A percentile compares a stretch with the other conserved stretches of the same genome.
Evolutionary conservation across 2,888 invertebrate genomes (phyloP).

Genomic region (Lamproptera curius): DNA sequence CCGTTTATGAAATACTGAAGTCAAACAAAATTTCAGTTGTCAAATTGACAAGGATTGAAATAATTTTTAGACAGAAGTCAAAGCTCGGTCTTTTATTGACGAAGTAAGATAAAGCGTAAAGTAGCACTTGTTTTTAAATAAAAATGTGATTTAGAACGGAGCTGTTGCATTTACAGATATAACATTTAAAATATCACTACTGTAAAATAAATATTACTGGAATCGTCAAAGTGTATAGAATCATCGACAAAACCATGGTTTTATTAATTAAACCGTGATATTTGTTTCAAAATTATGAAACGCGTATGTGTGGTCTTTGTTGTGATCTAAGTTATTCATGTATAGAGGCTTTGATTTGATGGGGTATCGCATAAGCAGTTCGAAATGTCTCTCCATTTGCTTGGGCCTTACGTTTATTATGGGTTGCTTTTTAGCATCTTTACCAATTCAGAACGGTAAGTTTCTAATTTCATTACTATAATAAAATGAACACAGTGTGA

Average conservation of each 20-base stretch:
- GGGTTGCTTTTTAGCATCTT: constrained; percentile 66
- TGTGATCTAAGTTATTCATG: constrained; percentile 39
- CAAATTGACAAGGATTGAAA: neutral
- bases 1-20: neutral
- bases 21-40: neutral
- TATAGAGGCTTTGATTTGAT: constrained; percentile 50
- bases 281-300: constrained; percentile 31
- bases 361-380: constrained; percentile 56
- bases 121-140: neutral
- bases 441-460: constrained; percentile 62
- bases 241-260: constrained; percentile 1
- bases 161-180: neutral
- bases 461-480: no score
- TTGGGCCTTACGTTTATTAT: constrained; percentile 61
- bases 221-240: neutral
- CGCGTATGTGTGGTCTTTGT: constrained; percentile 27
- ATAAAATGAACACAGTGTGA: no score
- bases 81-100: no score
- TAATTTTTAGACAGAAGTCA: neutral
- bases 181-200: neutral
- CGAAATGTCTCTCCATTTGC: constrained; percentile 63
- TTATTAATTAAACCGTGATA: constrained; percentile 28
- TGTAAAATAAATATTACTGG: neutral
- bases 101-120: neutral
- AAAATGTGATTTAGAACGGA: neutral